Percentiles rank a stretch among this genome's conserved stretches.
Conservation (phyloP, 1,140 invertebrate species). For the Drosophila triauraria region DNA sequence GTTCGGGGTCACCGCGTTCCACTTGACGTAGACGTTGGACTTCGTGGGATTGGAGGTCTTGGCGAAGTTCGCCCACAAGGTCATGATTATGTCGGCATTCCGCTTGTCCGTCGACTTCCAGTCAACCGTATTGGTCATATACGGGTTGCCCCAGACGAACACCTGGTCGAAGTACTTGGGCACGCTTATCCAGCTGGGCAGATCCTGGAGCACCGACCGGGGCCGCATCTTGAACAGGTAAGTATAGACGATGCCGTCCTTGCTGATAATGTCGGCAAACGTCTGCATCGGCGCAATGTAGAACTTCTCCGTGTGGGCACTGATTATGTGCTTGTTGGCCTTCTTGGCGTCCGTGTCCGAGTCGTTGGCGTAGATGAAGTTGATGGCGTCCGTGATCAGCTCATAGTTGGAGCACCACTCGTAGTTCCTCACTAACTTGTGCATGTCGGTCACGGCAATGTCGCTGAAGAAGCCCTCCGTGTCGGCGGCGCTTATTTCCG, state of each 20-base stretch:
- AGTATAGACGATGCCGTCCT: slow-evolving; percentile 87
- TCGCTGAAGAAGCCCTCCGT: slow-evolving; percentile 88
- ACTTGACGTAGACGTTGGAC: slow-evolving; percentile 88
- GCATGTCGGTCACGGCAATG: slow-evolving; percentile 87
- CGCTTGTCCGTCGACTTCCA: slow-evolving; percentile 92
- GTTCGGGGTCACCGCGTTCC: slow-evolving; percentile 89
- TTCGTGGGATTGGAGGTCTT: slow-evolving; percentile 90
- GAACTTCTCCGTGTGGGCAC: slow-evolving; percentile 90
- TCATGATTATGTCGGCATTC: slow-evolving; percentile 91
- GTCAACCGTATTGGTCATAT: slow-evolving; percentile 87
- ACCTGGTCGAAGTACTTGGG: slow-evolving; percentile 92
- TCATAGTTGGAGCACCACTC: slow-evolving; percentile 89
- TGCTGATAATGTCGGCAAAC: slow-evolving; percentile 88
- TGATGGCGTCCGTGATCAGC: slow-evolving; percentile 89
- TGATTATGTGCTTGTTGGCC: slow-evolving; percentile 86
- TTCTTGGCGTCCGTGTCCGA: slow-evolving; percentile 86
- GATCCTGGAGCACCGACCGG: slow-evolving; percentile 87
- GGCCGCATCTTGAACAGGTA: slow-evolving; percentile 92
- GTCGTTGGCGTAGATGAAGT: slow-evolving; percentile 90
- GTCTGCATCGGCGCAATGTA: slow-evolving; percentile 89
- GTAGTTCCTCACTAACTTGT: slow-evolving; percentile 76
- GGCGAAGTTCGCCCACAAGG: slow-evolving; percentile 90
- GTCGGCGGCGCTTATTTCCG: slow-evolving; percentile 86
- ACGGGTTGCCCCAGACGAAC: slow-evolving; percentile 91
- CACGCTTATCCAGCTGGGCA: slow-evolving; percentile 91